Evolutionary conservation across 2,888 invertebrate species (phyloP), one percentile per base, ranked within the genome.

Genomic region (Nomada fucata): DNA sequence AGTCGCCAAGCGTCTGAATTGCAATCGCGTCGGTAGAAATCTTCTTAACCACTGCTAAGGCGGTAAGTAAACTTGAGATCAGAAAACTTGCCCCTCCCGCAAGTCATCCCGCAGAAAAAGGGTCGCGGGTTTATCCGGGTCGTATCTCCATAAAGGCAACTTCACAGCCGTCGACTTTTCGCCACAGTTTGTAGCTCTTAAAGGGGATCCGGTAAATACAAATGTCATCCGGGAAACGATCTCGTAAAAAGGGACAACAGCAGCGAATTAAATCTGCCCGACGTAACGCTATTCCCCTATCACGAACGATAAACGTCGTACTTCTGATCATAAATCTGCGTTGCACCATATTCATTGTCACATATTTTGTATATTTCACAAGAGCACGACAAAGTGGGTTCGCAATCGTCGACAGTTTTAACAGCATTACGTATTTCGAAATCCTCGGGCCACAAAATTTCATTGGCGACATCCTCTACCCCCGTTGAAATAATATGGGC

Each of bases 61-160:
- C 52, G 69, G 55, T 29, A 50, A 53, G 61, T 47, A 72, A 74
- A 79, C 76, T 76, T 67, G 13, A 71, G 71, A 80, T 77, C 68
- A 57, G 70, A 65, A 75, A 76, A 80, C 64, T 71, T 74, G 20
- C 53, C 59, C 47, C 57, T 59, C n/a, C 26, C 42, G 11, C 20
- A 15, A 29, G 26, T 29, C 13, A 29, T 18, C 65, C 23, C 55
- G 52, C 52, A 13, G 68, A 64, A 59, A 68, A 82, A 75, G 71
- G 71, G 82, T 75, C 75, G 79, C 74, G 76, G 77, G 84, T 87
- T 89, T 88, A 88, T 83, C 82, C 84, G 61, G 81, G 83, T 82
- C 80, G 84, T 84, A 88, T 86, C 79, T 87, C 86, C 88, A 87
- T 86, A 87, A 83, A 88, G 76, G 74, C 72, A 61, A 63, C 74